phyloP scores from a whole-genome alignment of 2,888 invertebrate species.

The Agrenia bidenticulata region DNA sequence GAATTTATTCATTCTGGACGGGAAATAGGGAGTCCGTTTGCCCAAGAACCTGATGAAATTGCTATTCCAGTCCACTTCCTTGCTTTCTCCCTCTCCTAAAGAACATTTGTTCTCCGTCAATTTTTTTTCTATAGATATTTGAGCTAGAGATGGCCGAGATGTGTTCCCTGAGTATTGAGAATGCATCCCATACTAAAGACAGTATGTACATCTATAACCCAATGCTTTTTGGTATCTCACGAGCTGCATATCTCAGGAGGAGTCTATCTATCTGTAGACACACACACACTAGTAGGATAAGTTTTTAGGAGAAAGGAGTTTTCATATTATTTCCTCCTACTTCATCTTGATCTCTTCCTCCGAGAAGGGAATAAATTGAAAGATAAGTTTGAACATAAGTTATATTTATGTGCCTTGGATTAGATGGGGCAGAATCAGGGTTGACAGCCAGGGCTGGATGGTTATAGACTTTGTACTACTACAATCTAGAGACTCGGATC shows the following conservation, averaged over 20 bases:
- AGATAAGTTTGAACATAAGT: slow-evolving; percentile 42
- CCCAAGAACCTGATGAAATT: slow-evolving; percentile 28
- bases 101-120: slow-evolving; percentile 46
- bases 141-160: too few species aligned
- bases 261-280: too few species aligned
- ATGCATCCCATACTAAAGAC: too few species aligned
- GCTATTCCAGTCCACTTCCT: slow-evolving; percentile 45
- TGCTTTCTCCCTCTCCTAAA: slow-evolving; percentile 24
- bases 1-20: slow-evolving; percentile 12
- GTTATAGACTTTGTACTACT: too few species aligned
- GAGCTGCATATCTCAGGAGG: too few species aligned
- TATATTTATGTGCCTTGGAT: slow-evolving; percentile 28
- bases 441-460: not conserved
- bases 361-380: slow-evolving; percentile 40
- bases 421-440: slow-evolving; percentile 17
- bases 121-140: slow-evolving; percentile 26
- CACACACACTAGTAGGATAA: too few species aligned
- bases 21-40: slow-evolving; percentile 2
- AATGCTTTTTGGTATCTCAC: too few species aligned
- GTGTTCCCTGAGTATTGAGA: too few species aligned
- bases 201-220: too few species aligned
- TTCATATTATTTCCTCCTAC: slow-evolving; percentile 5
- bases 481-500: too few species aligned
- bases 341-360: slow-evolving; percentile 18
- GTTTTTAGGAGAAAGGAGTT: slow-evolving; percentile 27